Percentiles rank a stretch among this genome's conserved stretches.
Evolutionary conservation across 37 sponge, comb jelly and placozoan species (phyloP).

Genomic region (Tethya wilhelma): DNA sequence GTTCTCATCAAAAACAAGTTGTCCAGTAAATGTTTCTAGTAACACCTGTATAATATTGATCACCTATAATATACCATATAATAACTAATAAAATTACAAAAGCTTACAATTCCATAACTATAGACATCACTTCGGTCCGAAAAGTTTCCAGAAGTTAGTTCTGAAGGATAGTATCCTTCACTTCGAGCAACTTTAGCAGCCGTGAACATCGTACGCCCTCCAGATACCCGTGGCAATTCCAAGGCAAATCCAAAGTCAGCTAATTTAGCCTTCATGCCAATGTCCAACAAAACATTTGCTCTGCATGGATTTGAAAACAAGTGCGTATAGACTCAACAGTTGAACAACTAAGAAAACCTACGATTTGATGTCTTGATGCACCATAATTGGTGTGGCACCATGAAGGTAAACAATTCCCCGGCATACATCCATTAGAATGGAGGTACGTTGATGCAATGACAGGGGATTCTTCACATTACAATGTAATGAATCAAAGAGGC

Average conservation of each 20-base stretch:
- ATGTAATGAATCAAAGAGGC: too few relatives aligned
- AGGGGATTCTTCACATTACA: not conserved
- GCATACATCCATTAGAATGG: constrained; percentile 18
- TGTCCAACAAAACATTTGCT: constrained; percentile 21
- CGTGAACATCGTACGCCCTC: not conserved
- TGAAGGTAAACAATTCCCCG: constrained; percentile 28
- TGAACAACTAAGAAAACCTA: not conserved
- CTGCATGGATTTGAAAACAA: not conserved
- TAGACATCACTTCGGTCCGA: constrained; percentile 25
- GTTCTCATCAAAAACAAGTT: not conserved
- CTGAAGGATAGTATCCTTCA: constrained; percentile 25
- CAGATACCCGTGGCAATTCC: constrained; percentile 4
- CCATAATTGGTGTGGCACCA: constrained; percentile 17
- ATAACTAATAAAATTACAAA: not conserved
- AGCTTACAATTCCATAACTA: constrained; percentile 34
- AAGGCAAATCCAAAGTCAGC: constrained; percentile 34
- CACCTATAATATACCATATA: not conserved
- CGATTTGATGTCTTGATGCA: constrained; percentile 43
- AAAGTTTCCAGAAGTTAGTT: not conserved
- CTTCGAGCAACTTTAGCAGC: not conserved
- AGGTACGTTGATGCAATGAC: not conserved
- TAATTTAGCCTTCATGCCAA: constrained; percentile 4
- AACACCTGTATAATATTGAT: not conserved
- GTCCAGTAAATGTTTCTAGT: not conserved
- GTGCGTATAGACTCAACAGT: not conserved